Percentiles rank a stretch among this genome's conserved stretches.
These are phyloP conservation scores for Rhinella marina DNA, from an alignment of 2,797 vertebrate species.

Conservation along the genomic window DNA sequence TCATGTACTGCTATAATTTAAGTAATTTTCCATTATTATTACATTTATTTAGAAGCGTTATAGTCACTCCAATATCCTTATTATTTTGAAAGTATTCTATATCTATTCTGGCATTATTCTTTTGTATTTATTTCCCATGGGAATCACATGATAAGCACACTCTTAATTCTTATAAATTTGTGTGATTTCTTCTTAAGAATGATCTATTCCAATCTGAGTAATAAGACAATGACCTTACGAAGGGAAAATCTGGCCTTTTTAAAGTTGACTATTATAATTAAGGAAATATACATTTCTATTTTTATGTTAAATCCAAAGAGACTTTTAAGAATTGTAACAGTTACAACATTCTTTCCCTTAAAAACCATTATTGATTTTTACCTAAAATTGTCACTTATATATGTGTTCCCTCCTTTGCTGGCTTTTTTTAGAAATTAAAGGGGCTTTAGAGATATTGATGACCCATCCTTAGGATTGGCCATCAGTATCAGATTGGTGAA, in stretches of 20 bases:
- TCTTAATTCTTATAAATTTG: too few relatives aligned
- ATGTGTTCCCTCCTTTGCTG: too few relatives aligned
- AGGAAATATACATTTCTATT: not conserved
- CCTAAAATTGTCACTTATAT: too few relatives aligned
- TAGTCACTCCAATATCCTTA: not conserved
- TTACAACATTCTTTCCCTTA: too few relatives aligned
- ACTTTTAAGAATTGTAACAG: too few relatives aligned
- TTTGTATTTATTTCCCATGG: not conserved
- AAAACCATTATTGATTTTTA: too few relatives aligned
- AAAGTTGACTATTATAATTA: not conserved
- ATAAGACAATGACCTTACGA: not conserved
- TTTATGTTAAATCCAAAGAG: not conserved
- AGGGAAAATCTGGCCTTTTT: not conserved
- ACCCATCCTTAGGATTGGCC: too few relatives aligned
- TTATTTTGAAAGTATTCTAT: not conserved
- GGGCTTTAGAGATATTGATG: too few relatives aligned
- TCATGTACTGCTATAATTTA: too few relatives aligned
- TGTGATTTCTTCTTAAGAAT: not conserved
- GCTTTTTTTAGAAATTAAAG: too few relatives aligned
- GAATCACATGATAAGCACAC: not conserved
- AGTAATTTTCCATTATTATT: not conserved
- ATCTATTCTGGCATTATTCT: not conserved
- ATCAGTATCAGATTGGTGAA: too few relatives aligned
- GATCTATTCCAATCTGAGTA: not conserved
- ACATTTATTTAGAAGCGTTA: not conserved